Base-by-base conservation (phyloP, 1,140 invertebrate genomes). In the Ooceraea biroi region DNA sequence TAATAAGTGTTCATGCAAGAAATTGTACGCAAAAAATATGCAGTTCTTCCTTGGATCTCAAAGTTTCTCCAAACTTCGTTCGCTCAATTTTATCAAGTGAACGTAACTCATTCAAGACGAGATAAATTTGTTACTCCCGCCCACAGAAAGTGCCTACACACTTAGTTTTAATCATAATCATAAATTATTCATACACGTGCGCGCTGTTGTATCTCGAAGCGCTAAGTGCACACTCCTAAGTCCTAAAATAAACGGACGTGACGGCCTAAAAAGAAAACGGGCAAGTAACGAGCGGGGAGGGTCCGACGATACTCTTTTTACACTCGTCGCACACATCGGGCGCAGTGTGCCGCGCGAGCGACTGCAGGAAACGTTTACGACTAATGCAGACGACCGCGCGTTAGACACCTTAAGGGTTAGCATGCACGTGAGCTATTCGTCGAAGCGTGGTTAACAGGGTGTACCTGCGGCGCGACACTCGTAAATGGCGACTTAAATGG, bases 341-440 rank as follows among this genome's bases (percentile, higher is more conserved):
- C 30, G 50, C 69, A 61, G 27, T 66, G 30, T 41, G 46, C 85
- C 36, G 69, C 74, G 63, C 80, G 65, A 19, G 60, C 46, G 48
- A 55, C 65, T 58, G 48, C 57, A 71, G 85, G 77, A 83, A 85
- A 76, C 71, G 25, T 87, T 85, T 85, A 83, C 69, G 74, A 76
- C 58, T 73, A 61, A 66, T 71, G 61, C 71, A 78, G 65, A 87
- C 46, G 71, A 55, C 48, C 82, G 52, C 82, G 52, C 57, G 83
- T 82, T 55, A 48, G 55, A 87, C 69, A 76, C 65, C 85, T 85
- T 82, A 82, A 86, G 68, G 85, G 58, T 61, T 84, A 55, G 63
- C 55, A 55, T 57, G 61, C 83, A 63, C 55, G 68, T 78, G 61
- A 76, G 71, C 63, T 17, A 48, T 82, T 87, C 72, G 66, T 69